phyloP scores from a whole-genome alignment of 1,140 invertebrate species.

The Trachymyrmex septentrionalis region DNA sequence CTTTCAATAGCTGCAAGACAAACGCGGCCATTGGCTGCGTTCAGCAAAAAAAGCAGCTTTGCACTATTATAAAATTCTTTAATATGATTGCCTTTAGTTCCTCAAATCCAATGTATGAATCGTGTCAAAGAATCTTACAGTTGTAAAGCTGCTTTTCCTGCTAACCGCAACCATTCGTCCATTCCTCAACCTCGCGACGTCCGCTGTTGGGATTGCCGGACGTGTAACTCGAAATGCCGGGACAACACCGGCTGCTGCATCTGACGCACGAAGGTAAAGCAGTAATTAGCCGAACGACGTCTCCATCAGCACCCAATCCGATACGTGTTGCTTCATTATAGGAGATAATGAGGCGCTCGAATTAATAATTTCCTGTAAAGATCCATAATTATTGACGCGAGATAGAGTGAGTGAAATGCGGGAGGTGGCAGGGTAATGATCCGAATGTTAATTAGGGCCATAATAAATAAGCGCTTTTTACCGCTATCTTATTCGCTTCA shows the following conservation, averaged over 20 bases:
- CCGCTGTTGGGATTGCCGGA: neutral
- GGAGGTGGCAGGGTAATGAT: conserved; percentile 41
- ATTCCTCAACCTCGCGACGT: conserved; percentile 14
- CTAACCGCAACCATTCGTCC: neutral
- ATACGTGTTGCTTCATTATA: conserved; percentile 76
- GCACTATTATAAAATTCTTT: too few species aligned
- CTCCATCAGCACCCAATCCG: conserved; percentile 72
- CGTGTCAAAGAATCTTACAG: too few species aligned
- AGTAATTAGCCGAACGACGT: conserved; percentile 73
- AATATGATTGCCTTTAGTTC: too few species aligned
- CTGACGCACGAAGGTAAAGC: conserved; percentile 63
- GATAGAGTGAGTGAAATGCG: conserved; percentile 24
- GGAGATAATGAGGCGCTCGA: conserved; percentile 73
- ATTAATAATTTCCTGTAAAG: conserved; percentile 77
- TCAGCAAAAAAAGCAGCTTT: too few species aligned
- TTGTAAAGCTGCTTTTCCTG: too few species aligned
- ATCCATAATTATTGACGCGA: conserved; percentile 65
- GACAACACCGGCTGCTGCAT: conserved; percentile 32
- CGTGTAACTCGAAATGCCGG: conserved; percentile 62
- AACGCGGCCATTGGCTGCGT: too few species aligned
- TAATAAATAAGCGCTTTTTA: conserved; percentile 60
- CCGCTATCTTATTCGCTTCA: too few species aligned
- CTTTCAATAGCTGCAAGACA: too few species aligned
- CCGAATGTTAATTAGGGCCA: conserved; percentile 69
- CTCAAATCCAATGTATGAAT: too few species aligned